Base-by-base conservation (phyloP, 37 sponge, comb jelly and placozoan genomes). In the Ephydatia muelleri region DNA sequence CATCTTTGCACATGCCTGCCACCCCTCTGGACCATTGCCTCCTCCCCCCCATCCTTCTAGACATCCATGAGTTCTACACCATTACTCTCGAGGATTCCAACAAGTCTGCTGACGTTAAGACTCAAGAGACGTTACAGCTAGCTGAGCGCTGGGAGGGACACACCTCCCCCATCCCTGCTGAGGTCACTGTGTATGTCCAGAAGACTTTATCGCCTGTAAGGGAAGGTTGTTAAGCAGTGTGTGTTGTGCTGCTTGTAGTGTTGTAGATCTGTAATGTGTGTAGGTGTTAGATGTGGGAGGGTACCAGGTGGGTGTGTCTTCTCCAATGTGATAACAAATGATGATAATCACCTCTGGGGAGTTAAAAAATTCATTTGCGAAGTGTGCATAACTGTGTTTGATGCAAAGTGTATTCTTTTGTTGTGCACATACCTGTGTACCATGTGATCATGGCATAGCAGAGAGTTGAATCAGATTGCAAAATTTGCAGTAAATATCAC, bases 1-100 rank as follows among this genome's bases (percentile, higher is more conserved):
- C 47, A 43, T 43, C 47, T 8, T 8, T 8, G 4, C 8, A 8
- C 47, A 4, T 11, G 8, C 8, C 8, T 43, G 8, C 8, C 47
- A 11, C 4, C 8, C 47, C 8, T 43, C 4, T 8, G 4, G 47
- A 11, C 6, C 47, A 43, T 8, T 11, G 8, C 47, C 47, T 11
- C 8, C 4, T 73, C 74, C 71, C 71, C 23, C 74, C 35, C 35
- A 35, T 32, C 11, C 33, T 22, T 33, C 38, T 76, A 95, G 96
- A 95, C 65, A 93, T 95, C 66, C 93, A 95, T 38, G 93, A 95
- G 65, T 95, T 95, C 79, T 95, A 95, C 69, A 82, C 69, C 6
- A 37, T 30, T 69, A 95, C 96, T 23, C 89, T 95, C 40, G 93
- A 90, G 19, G 85, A 92, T 31, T 70, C 57, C 14, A 40, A 48